phyloP scores from a whole-genome alignment of 2,797 vertebrate genomes.

The Cryptoprocta ferox region DNA sequence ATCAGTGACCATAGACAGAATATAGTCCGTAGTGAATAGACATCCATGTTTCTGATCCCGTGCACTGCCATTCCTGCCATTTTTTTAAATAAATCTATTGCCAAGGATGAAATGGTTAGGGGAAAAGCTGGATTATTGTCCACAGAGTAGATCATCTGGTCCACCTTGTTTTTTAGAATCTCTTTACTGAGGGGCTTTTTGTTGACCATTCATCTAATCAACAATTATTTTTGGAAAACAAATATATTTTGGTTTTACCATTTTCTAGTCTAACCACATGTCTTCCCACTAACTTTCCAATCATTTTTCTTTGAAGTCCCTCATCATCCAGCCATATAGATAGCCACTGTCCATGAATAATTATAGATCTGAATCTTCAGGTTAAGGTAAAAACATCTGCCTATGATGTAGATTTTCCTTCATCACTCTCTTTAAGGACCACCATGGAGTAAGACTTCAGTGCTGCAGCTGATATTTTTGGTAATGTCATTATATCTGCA shows the following conservation, averaged over 20 bases:
- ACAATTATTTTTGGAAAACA: neutral
- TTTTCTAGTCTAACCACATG: neutral
- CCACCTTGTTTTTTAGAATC: neutral
- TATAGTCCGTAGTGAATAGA: neutral
- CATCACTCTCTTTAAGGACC: neutral
- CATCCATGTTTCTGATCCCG: neutral
- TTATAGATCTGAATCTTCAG: neutral
- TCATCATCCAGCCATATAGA: neutral
- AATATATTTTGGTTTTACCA: neutral
- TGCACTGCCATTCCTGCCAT: neutral
- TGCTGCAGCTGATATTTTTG: neutral
- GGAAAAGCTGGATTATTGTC: neutral
- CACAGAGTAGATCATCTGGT: neutral
- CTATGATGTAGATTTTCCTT: neutral
- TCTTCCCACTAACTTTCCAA: neutral
- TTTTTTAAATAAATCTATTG: neutral
- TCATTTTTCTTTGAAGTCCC: neutral
- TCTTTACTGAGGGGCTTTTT: neutral
- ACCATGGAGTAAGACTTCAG: neutral
- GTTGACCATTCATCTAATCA: neutral
- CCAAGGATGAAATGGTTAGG: neutral
- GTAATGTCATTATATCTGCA: neutral
- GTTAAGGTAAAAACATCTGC: neutral
- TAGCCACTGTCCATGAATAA: neutral
- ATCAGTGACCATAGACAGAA: neutral